Evolutionary conservation across 2,113 vertebrate genomes (phyloP).

Genomic region (Pyrgilauda ruficollis): DNA sequence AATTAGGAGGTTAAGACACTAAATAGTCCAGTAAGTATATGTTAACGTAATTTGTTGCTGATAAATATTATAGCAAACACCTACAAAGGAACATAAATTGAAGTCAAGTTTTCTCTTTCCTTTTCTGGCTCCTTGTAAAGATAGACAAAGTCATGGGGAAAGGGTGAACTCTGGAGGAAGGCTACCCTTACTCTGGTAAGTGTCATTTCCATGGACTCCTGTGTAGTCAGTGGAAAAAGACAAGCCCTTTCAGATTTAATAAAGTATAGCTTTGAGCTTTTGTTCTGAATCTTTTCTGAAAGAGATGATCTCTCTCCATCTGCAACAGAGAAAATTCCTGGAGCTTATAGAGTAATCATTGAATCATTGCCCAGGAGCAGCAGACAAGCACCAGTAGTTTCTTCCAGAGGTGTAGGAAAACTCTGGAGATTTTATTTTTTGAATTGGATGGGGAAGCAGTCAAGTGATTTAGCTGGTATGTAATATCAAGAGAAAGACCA

Average conservation of each 20-base stretch:
- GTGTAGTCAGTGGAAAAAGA: background rate
- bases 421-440: background rate
- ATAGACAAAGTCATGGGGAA: background rate
- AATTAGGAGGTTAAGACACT: background rate
- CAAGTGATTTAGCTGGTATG: background rate
- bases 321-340: background rate
- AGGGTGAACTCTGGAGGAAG: background rate
- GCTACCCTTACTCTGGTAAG: background rate
- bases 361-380: background rate
- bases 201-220: background rate
- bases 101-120: background rate
- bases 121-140: background rate
- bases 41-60: background rate
- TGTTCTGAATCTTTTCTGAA: constrained; percentile 5
- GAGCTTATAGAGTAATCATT: background rate
- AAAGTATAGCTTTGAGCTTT: background rate
- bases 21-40: background rate
- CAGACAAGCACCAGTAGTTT: background rate
- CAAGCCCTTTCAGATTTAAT: background rate
- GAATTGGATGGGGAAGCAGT: background rate
- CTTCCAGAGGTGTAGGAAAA: background rate
- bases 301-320: background rate
- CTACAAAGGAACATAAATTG: background rate
- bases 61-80: background rate
- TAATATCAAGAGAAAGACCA: background rate